phyloP scores from a whole-genome alignment of 2,113 vertebrate species.

The Nipponia nippon region DNA sequence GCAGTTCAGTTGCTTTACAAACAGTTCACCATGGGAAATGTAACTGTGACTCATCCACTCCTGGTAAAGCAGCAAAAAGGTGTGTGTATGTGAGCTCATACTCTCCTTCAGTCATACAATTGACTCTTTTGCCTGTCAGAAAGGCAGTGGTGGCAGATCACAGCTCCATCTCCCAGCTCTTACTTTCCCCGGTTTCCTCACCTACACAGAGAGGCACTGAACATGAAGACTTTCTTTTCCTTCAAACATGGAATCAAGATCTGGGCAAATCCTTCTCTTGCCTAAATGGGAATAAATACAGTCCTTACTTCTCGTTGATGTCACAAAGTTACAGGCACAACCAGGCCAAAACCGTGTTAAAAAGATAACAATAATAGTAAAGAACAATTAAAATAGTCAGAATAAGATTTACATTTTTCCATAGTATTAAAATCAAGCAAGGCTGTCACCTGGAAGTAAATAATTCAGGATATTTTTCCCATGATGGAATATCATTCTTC shows the following conservation, averaged over 20 bases:
- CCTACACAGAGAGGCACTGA: not conserved
- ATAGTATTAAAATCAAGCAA: not conserved
- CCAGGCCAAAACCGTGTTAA: not conserved
- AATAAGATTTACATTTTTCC: not conserved
- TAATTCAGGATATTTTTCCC: not conserved
- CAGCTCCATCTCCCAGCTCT: not conserved
- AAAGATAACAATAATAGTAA: not conserved
- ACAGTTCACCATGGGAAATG: not conserved
- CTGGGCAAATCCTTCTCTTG: not conserved
- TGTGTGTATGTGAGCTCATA: not conserved
- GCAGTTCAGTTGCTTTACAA: not conserved
- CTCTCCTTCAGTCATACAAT: not conserved
- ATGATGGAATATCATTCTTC: not conserved
- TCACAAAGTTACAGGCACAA: not conserved
- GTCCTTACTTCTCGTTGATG: not conserved
- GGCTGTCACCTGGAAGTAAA: not conserved
- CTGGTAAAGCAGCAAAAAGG: not conserved
- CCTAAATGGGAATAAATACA: not conserved
- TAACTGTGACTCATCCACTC: not conserved
- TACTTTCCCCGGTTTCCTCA: not conserved
- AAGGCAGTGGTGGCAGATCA: not conserved
- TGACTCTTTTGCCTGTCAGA: not conserved
- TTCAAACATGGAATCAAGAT: not conserved
- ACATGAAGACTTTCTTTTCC: not conserved
- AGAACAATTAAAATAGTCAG: not conserved